These are phyloP conservation scores for Diprion similis DNA, from an alignment of 1,140 invertebrate species.

Conservation along the genomic window DNA sequence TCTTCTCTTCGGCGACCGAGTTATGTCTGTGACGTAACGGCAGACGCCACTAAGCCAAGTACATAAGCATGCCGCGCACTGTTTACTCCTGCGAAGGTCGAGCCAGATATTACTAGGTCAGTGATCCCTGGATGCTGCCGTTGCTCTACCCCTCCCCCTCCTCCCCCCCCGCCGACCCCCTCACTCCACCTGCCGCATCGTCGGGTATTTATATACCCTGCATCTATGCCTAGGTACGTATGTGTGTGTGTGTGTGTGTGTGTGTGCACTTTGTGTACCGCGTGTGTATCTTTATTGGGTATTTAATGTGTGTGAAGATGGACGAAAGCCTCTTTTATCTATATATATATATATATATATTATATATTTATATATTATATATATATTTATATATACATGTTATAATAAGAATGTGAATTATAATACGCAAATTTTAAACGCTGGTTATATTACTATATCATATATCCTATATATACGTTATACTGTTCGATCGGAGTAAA, in stretches of 20 bases:
- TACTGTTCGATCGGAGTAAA: no score
- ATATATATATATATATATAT: no score
- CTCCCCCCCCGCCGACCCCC: background rate
- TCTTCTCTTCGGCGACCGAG: conserved; percentile 2
- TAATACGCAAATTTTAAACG: no score
- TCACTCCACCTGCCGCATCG: conserved; percentile 22
- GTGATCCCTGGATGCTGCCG: conserved; percentile 37
- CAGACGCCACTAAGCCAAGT: background rate
- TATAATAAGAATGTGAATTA: no score
- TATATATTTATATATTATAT: no score
- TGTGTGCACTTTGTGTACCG: no score
- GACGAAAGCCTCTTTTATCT: conserved; percentile 10
- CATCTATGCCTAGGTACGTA: conserved; percentile 18
- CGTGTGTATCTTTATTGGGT: no score
- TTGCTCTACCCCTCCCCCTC: conserved; percentile 17
- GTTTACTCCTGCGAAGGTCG: conserved; percentile 50
- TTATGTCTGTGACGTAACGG: conserved; percentile 12
- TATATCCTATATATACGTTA: no score
- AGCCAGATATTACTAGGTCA: conserved; percentile 51
- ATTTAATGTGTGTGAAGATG: background rate
- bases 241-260: no score
- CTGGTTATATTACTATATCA: no score
- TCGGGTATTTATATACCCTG: conserved; percentile 15
- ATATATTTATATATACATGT: no score
- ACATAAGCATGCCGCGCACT: conserved; percentile 36